Base-by-base conservation (phyloP, 2,888 invertebrate genomes). In the Tupiocoris notatus region DNA sequence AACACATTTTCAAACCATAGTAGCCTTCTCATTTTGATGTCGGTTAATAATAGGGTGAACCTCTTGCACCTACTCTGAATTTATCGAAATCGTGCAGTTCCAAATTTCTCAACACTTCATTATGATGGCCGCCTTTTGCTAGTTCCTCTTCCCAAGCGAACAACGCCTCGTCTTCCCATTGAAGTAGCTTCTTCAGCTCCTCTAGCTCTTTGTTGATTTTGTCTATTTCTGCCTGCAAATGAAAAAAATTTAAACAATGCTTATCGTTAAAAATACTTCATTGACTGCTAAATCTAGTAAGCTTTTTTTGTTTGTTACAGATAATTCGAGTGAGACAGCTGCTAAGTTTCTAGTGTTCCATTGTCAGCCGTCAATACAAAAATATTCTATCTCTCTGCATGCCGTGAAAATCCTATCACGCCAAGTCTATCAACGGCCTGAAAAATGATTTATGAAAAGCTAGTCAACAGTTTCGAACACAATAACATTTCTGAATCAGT, bases 111-210 rank as follows among this genome's bases (percentile, higher is more conserved):
- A 93, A 88, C n/a, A 92, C 84, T 24, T 87, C 86, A 80, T 90
- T 91, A 77, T 91, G 90, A 66, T 89, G 89, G 59, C 91, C 88
- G 56, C 88, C 88, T 65, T 79, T 79, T 9, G 79, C 88, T 76
- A 93, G 86, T 0, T 90, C 88, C 61, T 91, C 89, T 23, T 90
- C 88, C 91, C 91, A 92, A 68, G 90, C 90, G 63, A 88, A 85
- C 71, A 93, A 82, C 0, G 90, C 90, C 18, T 88, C 88, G 23
- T 88, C 86, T 79, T 91, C 92, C 83, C 91, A 90, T 77, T 89
- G 88, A 1, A 92, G 89, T 79, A 88, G 89, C 23, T 86, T 85
- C 81, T 92, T 91, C 12, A 90, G 82, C 9, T 85, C 83, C 78
- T 91, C 89, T 39, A 93, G 87, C 83, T 88, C 89, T 61, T 86